phyloP scores from a whole-genome alignment of 1,140 invertebrate genomes.

The Venturia canescens region DNA sequence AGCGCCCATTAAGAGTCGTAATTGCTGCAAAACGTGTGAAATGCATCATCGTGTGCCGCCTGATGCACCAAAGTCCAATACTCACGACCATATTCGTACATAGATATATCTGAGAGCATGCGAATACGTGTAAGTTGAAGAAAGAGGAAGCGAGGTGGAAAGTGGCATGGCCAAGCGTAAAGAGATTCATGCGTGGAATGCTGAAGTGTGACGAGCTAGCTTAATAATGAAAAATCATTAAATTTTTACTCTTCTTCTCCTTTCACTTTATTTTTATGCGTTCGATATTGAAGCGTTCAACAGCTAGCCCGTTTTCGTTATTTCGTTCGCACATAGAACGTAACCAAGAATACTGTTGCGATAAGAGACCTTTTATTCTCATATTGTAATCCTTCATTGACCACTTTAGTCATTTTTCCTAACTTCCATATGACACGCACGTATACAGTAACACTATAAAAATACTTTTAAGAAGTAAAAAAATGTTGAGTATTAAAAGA shows the following conservation, averaged over 20 bases:
- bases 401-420: not conserved
- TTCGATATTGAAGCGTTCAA: conserved; percentile 19
- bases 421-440: not conserved
- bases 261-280: not conserved
- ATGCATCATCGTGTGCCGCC: conserved; percentile 40
- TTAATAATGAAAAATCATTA: conserved; percentile 3
- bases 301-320: not conserved
- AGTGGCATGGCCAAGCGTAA: not conserved
- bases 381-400: not conserved
- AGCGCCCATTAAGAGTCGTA: conserved; percentile 65
- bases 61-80: not conserved
- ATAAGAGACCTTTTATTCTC: not conserved
- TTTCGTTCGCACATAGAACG: not conserved
- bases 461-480: too few species aligned
- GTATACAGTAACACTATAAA: too few species aligned
- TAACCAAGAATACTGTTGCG: not conserved
- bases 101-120: not conserved
- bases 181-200: not conserved
- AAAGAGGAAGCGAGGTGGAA: not conserved
- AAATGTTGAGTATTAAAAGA: too few species aligned
- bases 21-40: conserved; percentile 61
- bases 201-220: conserved; percentile 41
- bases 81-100: not conserved
- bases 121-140: not conserved
- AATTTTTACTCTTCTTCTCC: not conserved